Conservation (phyloP, 2,113 vertebrate genomes). For the Sardina pilchardus region DNA sequence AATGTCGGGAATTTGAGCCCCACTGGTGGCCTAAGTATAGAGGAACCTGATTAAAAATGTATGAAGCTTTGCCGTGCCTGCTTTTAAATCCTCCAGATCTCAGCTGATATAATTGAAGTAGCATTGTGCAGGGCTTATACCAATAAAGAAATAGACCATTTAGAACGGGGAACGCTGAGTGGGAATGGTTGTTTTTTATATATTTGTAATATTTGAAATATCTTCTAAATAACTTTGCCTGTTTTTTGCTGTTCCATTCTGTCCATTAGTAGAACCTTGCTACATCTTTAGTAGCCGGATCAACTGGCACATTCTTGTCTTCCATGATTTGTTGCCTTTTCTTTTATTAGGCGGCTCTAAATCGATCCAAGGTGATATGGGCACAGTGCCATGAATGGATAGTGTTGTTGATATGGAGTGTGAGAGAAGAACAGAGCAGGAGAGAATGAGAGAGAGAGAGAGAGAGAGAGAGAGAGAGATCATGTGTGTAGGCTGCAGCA, state of each 20-base stretch:
- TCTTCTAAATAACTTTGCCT: background rate
- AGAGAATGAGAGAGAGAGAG: conserved; percentile 36
- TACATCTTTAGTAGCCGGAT: background rate
- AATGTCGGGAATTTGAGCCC: conserved; percentile 74
- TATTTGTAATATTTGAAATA: background rate
- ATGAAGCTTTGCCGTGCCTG: conserved; percentile 60
- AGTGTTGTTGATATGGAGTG: conserved; percentile 9
- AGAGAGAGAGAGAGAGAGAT: conserved; percentile 36
- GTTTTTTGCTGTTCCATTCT: background rate
- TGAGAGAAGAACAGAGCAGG: conserved; percentile 34
- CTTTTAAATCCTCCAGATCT: conserved; percentile 22
- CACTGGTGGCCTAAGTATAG: conserved; percentile 66
- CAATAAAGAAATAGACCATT: background rate
- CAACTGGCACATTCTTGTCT: background rate
- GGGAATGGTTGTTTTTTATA: background rate
- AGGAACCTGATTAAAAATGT: conserved; percentile 74
- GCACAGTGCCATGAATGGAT: background rate
- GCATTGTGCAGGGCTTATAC: background rate
- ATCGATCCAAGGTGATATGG: background rate
- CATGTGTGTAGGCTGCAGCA: background rate
- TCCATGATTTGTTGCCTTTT: background rate
- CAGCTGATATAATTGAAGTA: background rate
- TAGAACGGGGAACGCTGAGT: background rate
- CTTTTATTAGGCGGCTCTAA: background rate
- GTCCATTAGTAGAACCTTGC: background rate